Base-by-base conservation (phyloP, 2,888 invertebrate species). In the Myopa tessellatipennis region DNA sequence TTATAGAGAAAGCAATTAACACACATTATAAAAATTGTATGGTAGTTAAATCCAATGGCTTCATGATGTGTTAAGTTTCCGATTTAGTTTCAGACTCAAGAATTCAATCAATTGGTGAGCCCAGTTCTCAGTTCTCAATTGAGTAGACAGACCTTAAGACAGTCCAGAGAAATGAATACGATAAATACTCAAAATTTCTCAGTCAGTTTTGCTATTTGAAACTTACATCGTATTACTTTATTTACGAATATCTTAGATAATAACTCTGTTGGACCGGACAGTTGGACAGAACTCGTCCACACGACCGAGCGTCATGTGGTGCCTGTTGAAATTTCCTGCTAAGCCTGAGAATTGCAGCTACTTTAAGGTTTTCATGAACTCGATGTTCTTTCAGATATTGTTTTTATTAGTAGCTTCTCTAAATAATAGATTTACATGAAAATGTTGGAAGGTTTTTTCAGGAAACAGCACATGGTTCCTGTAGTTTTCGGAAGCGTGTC, bases 401-500 rank as follows among this genome's bases (percentile, higher is more conserved):
- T 55, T 55, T 55, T n/a, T 10, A 8, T 55, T 14, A 55, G 55
- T 14, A 16, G 10, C 14, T 55, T 55, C n/a, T 55, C 14, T n/a
- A 6, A 55, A n/a, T n/a, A 55, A n/a, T n/a, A 5, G 55, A n/a
- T 26, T 26, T 26, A 26, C 26, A 26, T 26, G 26, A 26, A 26
- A 26, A 26, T 55, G 5, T 55, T 55, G 10, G 10, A 55, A 55
- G 55, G n/a, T 55, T 14, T 50, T 52, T 60, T 18, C 5, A 38
- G 5, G 10, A 18, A 60, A 72, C 34, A 26, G 45, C 18, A 10
- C 36, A 71, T 14, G 26, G 18, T 26, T 70, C 50, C 82, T 63
- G 83, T 81, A 79, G 87, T 79, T 82, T 82, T 83, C 85, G 82
- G 87, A 85, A 87, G 87, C 86, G 84, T 86, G 86, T 85, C 87